These are phyloP conservation scores for Sula dactylatra DNA, from an alignment of 2,113 vertebrate species.

Conservation along the genomic window DNA sequence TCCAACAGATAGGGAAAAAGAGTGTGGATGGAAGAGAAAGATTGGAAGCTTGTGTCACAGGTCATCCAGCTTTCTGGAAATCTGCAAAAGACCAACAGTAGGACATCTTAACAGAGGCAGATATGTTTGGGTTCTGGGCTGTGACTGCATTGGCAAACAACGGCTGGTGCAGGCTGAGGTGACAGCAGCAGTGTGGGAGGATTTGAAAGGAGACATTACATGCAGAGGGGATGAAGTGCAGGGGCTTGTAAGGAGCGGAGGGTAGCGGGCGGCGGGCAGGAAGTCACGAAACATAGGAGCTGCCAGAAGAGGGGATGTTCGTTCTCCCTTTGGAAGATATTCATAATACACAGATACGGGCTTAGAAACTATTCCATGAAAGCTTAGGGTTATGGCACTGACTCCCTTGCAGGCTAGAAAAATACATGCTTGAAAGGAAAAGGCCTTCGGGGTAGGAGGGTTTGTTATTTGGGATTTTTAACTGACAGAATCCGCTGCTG, in stretches of 20 bases:
- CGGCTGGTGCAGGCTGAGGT: neutral
- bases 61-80: neutral
- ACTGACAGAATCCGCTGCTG: conserved; percentile 42
- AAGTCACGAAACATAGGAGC: neutral
- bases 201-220: neutral
- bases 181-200: neutral
- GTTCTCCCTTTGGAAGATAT: neutral
- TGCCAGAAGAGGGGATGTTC: neutral
- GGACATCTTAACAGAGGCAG: neutral
- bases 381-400: conserved; percentile 33
- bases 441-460: conserved; percentile 35
- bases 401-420: conserved; percentile 31
- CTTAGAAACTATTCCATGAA: conserved; percentile 30
- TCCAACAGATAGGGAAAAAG: neutral
- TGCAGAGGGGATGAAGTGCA: neutral
- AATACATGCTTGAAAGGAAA: conserved; percentile 50
- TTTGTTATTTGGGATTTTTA: conserved; percentile 56
- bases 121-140: neutral
- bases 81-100: neutral
- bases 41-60: neutral
- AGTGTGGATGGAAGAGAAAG: neutral
- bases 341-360: conserved; percentile 6
- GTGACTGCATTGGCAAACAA: neutral
- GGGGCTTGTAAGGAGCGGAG: neutral
- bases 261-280: neutral